Evolutionary conservation across 2,797 vertebrate species (phyloP), one percentile per base, ranked within the genome.

Genomic region (Chrosomus eos): DNA sequence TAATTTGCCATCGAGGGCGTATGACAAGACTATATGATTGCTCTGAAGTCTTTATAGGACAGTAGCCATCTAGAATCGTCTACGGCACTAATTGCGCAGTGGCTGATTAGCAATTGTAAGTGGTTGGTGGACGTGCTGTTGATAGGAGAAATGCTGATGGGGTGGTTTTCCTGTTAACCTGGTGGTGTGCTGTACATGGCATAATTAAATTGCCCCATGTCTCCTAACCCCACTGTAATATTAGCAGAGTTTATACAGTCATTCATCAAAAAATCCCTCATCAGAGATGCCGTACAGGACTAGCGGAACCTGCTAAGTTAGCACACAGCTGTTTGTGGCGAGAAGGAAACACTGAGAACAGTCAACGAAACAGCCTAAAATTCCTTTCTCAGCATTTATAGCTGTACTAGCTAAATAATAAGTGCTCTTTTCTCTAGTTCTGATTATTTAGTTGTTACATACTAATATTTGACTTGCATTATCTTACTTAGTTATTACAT

Each of bases 171-270:
- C 33, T 71, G 67, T 87, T 89, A 86, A 88, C 85, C 64, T 45
- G 80, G 80, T 78, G 55, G 78, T 70, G 76, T 81, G 68, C 62
- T 85, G 86, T 89, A 84, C 77, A 74, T 82, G 78, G 75, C 81
- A 84, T 73, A 84, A 89, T 86, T 86, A 88, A 88, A 89, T 86
- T 84, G 78, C 80, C 79, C 86, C 43, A 62, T 82, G 86, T 86
- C 88, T 88, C 88, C 86, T 85, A 84, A 87, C 85, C 89, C 88
- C 84, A 86, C 85, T 87, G 81, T 91, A 89, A 91, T 90, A 88
- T 88, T 80, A 86, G 74, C 76, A 82, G 82, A 85, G 84, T 85
- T 87, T 85, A 87, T 83, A 88, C 80, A 84, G 74, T 87, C 87
- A 86, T 90, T 91, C 85, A 89, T 91, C 90, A 90, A 85, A 71